A percentile compares a stretch with the other conserved stretches of the same genome.
phyloP scores from a whole-genome alignment of 2,888 invertebrate species.

The Drosophila mettleri region DNA sequence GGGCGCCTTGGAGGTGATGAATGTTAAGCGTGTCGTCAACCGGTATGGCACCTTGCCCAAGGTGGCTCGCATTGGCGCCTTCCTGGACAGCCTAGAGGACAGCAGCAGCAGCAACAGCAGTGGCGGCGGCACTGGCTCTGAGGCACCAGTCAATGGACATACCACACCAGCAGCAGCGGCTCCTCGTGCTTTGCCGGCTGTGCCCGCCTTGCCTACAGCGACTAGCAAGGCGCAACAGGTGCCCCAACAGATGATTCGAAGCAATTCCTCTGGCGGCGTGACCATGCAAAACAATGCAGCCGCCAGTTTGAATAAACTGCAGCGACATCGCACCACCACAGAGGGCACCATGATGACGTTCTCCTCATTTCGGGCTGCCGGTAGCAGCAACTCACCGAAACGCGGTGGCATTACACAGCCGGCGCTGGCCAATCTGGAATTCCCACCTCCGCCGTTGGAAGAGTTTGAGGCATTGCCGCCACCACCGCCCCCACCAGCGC shows the following conservation, averaged over 20 bases:
- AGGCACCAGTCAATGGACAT: constrained; percentile 51
- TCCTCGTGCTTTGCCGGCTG: constrained; percentile 26
- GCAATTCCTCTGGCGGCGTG: constrained; percentile 94
- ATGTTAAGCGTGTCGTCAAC: constrained; percentile 97
- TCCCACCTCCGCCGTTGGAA: constrained; percentile 93
- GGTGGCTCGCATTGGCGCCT: constrained; percentile 97
- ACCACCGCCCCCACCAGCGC: constrained; percentile 76
- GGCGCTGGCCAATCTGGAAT: constrained; percentile 92
- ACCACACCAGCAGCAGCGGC: constrained; percentile 54
- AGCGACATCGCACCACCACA: constrained; percentile 86
- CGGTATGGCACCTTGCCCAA: constrained; percentile 98
- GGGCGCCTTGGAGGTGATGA: constrained; percentile 97
- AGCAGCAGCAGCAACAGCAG: constrained; percentile 83
- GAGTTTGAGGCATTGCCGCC: constrained; percentile 85
- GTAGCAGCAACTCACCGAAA: constrained; percentile 90
- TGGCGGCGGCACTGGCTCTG: constrained; percentile 7
- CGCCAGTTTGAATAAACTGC: constrained; percentile 86
- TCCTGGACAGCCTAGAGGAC: constrained; percentile 95
- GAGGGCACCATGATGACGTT: constrained; percentile 86
- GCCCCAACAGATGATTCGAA: constrained; percentile 92
- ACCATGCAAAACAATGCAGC: constrained; percentile 88
- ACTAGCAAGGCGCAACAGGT: constrained; percentile 33
- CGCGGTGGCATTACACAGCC: constrained; percentile 87
- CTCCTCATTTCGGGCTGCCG: constrained; percentile 87
- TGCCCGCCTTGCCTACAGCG: constrained; percentile 11